These are phyloP conservation scores for Pyrochroa serraticornis DNA, from an alignment of 2,888 invertebrate species.

Conservation along the genomic window DNA sequence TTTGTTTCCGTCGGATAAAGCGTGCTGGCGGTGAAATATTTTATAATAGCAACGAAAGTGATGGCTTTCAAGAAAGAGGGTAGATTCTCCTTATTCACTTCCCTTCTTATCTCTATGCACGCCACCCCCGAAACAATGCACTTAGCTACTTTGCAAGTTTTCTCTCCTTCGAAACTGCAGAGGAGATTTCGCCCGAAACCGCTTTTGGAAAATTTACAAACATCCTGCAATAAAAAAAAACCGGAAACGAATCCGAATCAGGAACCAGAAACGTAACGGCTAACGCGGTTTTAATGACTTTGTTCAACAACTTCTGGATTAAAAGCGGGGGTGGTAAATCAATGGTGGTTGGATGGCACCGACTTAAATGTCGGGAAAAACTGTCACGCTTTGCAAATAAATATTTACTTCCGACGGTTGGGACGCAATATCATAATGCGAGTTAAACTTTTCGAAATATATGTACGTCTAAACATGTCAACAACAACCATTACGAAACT, in stretches of 20 bases:
- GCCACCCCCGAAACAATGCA: constrained; percentile 4
- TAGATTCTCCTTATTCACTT: constrained; percentile 1
- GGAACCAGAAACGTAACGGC: constrained; percentile 1
- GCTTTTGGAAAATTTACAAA: no score
- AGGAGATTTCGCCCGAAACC: neutral
- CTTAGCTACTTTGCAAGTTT: constrained; percentile 3
- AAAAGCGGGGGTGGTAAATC: neutral
- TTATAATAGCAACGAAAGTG: constrained; percentile 4
- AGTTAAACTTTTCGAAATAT: constrained; percentile 33
- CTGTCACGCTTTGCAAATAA: constrained; percentile 17
- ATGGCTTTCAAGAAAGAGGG: neutral
- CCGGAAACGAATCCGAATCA: constrained; percentile 1
- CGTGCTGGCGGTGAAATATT: neutral
- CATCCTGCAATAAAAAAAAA: constrained; percentile 6
- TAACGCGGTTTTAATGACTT: constrained; percentile 21
- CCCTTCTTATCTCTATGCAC: constrained; percentile 5
- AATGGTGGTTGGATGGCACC: no score
- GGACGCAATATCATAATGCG: constrained; percentile 32
- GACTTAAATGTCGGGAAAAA: constrained; percentile 9
- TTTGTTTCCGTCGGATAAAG: no score
- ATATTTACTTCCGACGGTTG: constrained; percentile 22
- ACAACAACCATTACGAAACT: constrained; percentile 35
- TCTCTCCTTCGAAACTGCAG: constrained; percentile 2
- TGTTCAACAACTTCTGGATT: constrained; percentile 19
- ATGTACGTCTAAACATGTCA: constrained; percentile 35